These are phyloP conservation scores for Cassiopea xamachana DNA, from an alignment of 30 jellyfish, hydroid and myxozoan species.

Conservation along the genomic window DNA sequence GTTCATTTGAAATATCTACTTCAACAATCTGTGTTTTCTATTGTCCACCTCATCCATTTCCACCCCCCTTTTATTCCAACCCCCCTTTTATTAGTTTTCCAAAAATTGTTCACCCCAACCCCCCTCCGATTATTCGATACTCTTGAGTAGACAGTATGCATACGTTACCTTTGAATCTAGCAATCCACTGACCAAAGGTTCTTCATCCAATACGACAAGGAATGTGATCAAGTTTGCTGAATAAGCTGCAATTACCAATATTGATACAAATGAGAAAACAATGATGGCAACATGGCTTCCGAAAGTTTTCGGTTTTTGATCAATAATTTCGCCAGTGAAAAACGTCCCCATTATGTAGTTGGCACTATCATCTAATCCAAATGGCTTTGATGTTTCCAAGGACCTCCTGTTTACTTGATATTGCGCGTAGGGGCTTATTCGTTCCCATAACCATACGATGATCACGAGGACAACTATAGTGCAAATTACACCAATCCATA, in stretches of 20 bases:
- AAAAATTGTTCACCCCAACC: too few species aligned
- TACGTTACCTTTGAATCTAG: slow-evolving; percentile 48
- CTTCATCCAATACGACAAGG: slow-evolving; percentile 56
- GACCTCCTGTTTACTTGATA: slow-evolving; percentile 7
- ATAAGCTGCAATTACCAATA: slow-evolving; percentile 53
- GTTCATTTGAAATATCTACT: too few species aligned
- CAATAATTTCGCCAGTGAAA: slow-evolving; percentile 68
- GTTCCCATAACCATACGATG: slow-evolving; percentile 41
- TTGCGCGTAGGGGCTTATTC: slow-evolving; percentile 46
- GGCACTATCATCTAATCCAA: slow-evolving; percentile 45
- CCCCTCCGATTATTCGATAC: too few species aligned
- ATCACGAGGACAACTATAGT: slow-evolving; percentile 18
- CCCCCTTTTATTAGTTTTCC: too few species aligned
- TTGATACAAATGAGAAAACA: slow-evolving; percentile 34
- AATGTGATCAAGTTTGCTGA: slow-evolving; percentile 67
- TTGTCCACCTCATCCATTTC: too few species aligned
- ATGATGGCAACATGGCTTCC: slow-evolving; percentile 52
- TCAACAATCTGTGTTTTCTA: too few species aligned
- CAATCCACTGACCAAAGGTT: slow-evolving; percentile 29
- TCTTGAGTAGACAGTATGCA: background rate
- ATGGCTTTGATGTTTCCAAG: background rate
- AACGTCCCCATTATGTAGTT: slow-evolving; percentile 61
- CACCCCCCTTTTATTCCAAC: too few species aligned
- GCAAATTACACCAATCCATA: slow-evolving; percentile 32
- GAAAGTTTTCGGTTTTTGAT: slow-evolving; percentile 49